A percentile compares a stretch with the other conserved stretches of the same genome.
These are phyloP conservation scores for Trachops cirrhosus DNA, from an alignment of 2,797 vertebrate species.

Conservation along the genomic window DNA sequence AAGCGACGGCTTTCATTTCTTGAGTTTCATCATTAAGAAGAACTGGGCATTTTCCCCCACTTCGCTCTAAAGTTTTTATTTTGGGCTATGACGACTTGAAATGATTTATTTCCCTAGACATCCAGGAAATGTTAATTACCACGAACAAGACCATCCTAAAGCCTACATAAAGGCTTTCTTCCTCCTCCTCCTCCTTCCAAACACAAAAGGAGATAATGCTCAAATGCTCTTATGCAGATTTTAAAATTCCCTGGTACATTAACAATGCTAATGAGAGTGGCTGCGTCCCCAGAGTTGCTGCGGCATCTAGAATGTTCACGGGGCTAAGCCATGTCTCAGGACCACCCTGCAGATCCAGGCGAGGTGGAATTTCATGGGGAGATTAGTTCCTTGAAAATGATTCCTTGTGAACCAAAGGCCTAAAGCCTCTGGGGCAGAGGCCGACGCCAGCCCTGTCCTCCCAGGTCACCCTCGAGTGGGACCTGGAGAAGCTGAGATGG, in stretches of 20 bases:
- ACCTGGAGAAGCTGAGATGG: no score
- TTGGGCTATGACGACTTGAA: conserved; percentile 23
- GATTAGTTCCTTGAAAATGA: not conserved
- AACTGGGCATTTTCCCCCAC: not conserved
- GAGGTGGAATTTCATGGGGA: not conserved
- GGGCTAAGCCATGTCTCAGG: not conserved
- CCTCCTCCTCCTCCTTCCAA: not conserved
- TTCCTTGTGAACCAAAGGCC: not conserved
- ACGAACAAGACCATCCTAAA: not conserved
- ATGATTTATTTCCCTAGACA: not conserved
- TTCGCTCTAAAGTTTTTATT: conserved; percentile 16
- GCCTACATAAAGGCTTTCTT: not conserved
- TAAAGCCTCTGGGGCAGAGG: not conserved
- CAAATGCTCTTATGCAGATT: conserved; percentile 43
- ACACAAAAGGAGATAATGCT: not conserved
- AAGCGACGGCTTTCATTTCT: not conserved
- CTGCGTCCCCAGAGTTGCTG: not conserved
- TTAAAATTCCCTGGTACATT: not conserved
- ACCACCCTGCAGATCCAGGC: not conserved
- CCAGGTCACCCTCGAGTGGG: no score
- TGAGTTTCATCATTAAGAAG: not conserved
- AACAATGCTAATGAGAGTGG: conserved; percentile 50
- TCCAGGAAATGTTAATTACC: conserved; percentile 59
- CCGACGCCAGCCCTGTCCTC: not conserved
- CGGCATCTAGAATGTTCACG: not conserved